These are phyloP conservation scores for Vanacampus margaritifer DNA, from an alignment of 2,113 vertebrate species.

Conservation along the genomic window DNA sequence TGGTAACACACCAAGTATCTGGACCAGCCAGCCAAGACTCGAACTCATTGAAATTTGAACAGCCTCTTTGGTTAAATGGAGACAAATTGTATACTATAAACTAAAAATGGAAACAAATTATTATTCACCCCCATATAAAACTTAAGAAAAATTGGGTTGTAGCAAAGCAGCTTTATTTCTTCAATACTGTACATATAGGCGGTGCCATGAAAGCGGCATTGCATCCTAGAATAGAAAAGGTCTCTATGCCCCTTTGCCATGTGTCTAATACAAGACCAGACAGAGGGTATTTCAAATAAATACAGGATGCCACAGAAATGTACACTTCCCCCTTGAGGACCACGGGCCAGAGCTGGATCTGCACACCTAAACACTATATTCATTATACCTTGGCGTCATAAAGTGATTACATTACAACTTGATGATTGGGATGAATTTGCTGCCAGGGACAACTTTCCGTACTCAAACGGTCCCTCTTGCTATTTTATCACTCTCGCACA, in stretches of 20 bases:
- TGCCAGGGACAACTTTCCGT: conserved; percentile 66
- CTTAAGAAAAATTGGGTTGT: conserved; percentile 56
- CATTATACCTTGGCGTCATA: conserved; percentile 66
- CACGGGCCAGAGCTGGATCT: conserved; percentile 49
- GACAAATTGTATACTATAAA: conserved; percentile 52
- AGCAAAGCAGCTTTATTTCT: conserved; percentile 62
- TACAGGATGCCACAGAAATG: conserved; percentile 73
- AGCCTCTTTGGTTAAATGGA: conserved; percentile 27
- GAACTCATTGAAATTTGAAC: conserved; percentile 24
- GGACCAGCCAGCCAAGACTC: conserved; percentile 22
- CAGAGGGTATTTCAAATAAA: conserved; percentile 73
- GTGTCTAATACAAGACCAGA: conserved; percentile 62
- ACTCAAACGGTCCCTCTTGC: conserved; percentile 44
- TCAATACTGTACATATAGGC: conserved; percentile 44
- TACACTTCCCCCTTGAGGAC: conserved; percentile 64
- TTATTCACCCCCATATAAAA: conserved; percentile 11
- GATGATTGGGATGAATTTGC: conserved; percentile 66
- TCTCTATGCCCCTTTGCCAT: conserved; percentile 64
- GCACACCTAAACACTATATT: conserved; percentile 70
- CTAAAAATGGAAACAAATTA: conserved; percentile 60
- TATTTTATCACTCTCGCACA: conserved; percentile 63
- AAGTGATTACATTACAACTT: conserved; percentile 70
- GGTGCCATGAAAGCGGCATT: conserved; percentile 50
- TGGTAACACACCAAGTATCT: conserved; percentile 5
- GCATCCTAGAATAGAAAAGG: conserved; percentile 59